phyloP scores from a whole-genome alignment of 53 echinoderm and acorn worm genomes.

The Holothuria leucospilota region DNA sequence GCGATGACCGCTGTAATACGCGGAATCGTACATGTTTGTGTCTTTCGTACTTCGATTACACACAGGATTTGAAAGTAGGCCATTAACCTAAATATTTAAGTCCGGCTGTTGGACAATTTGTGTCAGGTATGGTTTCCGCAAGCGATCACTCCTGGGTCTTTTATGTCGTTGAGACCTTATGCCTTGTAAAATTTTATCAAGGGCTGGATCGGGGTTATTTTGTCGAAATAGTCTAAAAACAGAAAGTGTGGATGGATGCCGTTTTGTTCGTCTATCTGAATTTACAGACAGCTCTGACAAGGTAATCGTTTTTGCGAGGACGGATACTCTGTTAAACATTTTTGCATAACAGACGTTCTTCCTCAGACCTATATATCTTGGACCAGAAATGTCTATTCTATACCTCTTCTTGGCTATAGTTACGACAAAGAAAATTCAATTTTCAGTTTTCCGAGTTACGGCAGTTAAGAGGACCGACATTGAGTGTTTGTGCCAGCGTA shows the following conservation, averaged over 20 bases:
- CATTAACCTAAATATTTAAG: conserved; percentile 47
- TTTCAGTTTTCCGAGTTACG: too few species aligned
- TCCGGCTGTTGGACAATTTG: conserved; percentile 50
- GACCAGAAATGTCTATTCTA: too few species aligned
- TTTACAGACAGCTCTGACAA: too few species aligned
- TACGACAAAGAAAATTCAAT: too few species aligned
- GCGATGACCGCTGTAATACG: conserved; percentile 7
- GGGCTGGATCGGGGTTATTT: conserved; percentile 25
- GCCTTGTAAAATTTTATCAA: conserved; percentile 34
- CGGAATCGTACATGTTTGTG: conserved; percentile 20
- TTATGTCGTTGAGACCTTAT: neutral
- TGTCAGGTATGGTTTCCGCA: conserved; percentile 37
- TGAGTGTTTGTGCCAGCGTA: too few species aligned
- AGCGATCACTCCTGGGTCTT: conserved; percentile 37
- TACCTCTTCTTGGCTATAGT: too few species aligned
- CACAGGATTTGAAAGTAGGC: conserved; percentile 45
- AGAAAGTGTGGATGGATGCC: conserved; percentile 14
- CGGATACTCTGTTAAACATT: too few species aligned
- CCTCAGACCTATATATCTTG: too few species aligned
- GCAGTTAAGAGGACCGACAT: too few species aligned
- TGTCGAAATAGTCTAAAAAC: neutral
- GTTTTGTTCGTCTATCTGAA: neutral
- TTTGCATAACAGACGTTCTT: too few species aligned
- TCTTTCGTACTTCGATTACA: conserved; percentile 7
- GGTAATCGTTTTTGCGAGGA: too few species aligned